These are phyloP conservation scores for Apolygus lucorum DNA, from an alignment of 1,140 invertebrate species.

Conservation along the genomic window DNA sequence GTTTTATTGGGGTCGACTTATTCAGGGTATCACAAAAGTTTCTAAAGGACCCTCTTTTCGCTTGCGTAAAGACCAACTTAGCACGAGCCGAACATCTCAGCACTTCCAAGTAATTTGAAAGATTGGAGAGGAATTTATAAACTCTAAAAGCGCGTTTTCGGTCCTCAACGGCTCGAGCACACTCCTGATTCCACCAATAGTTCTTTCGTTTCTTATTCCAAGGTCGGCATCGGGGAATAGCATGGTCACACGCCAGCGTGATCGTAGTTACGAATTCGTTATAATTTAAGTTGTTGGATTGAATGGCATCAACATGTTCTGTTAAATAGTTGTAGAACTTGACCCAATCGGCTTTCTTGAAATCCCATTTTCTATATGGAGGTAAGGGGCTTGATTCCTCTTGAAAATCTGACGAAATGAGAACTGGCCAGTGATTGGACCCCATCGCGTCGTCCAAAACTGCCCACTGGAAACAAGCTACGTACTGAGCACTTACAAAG, in stretches of 20 bases:
- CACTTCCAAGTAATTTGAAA: neutral
- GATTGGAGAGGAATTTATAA: constrained; percentile 1
- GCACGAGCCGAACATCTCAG: neutral
- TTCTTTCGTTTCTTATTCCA: neutral
- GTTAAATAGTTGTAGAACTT: neutral
- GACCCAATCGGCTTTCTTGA: neutral
- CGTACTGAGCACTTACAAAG: neutral
- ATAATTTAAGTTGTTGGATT: neutral
- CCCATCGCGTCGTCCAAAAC: neutral
- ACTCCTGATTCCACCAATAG: too few species aligned
- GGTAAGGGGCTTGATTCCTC: neutral
- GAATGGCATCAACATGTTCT: neutral
- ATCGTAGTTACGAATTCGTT: neutral
- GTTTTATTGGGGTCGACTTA: neutral
- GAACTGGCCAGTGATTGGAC: neutral
- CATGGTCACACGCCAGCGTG: neutral
- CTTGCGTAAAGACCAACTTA: neutral
- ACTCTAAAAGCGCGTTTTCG: neutral
- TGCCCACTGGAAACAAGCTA: neutral
- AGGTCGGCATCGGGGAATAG: neutral
- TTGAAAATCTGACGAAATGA: neutral
- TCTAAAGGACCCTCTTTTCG: neutral
- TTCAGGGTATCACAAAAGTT: neutral
- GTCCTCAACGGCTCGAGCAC: neutral
- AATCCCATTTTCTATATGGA: neutral